These are phyloP conservation scores for Furcula furcula DNA, from an alignment of 2,888 invertebrate genomes.

Conservation along the genomic window DNA sequence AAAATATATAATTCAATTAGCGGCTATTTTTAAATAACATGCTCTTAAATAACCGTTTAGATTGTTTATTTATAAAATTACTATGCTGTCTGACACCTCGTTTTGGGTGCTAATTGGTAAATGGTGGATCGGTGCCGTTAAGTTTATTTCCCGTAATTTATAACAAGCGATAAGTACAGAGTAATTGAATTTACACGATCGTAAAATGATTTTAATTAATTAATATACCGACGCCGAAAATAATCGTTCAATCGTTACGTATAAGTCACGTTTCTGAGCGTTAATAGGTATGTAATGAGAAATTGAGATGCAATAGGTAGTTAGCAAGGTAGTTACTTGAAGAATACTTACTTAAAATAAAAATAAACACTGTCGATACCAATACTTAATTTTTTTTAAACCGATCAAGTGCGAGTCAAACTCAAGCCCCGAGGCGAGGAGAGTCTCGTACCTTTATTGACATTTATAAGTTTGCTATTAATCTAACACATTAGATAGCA, in stretches of 20 bases:
- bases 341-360: no score
- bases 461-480: no score
- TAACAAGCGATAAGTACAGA: constrained; percentile 1
- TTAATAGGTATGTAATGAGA: no score
- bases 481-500: no score
- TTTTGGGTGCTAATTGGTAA: constrained; percentile 9
- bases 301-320: no score
- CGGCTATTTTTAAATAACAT: constrained; percentile 25
- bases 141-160: not conserved
- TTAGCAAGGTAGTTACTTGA: no score
- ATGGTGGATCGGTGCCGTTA: constrained; percentile 3
- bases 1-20: constrained; percentile 38
- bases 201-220: constrained; percentile 10
- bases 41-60: constrained; percentile 5
- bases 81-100: constrained; percentile 2
- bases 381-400: no score
- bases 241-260: constrained; percentile 8
- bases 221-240: constrained; percentile 7
- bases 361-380: no score
- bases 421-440: no score
- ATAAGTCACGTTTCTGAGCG: constrained; percentile 17
- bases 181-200: constrained; percentile 14
- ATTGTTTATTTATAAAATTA: constrained; percentile 10
- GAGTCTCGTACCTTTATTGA: no score
- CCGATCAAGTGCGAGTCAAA: no score